A percentile compares a stretch with the other conserved stretches of the same genome.
Evolutionary conservation across 2,113 vertebrate genomes (phyloP).

Genomic region (Lampris incognitus): DNA sequence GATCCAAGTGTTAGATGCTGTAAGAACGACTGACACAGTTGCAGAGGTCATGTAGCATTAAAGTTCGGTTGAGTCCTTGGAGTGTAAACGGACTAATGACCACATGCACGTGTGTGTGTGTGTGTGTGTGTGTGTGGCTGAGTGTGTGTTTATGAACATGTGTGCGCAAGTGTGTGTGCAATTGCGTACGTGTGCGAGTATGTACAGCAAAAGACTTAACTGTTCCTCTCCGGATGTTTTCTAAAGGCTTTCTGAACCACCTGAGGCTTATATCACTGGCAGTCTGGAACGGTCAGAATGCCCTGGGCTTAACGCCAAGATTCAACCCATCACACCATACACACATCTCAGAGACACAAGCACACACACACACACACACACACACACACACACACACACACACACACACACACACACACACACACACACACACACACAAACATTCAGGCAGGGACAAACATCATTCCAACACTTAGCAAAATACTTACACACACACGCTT

Average conservation of each 20-base stretch:
- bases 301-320: constrained; percentile 35
- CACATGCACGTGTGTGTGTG: neutral
- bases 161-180: neutral
- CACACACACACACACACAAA: neutral
- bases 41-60: constrained; percentile 17
- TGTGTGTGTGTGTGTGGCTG: neutral
- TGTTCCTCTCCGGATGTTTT: constrained; percentile 25
- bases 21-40: constrained; percentile 31
- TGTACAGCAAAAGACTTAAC: constrained; percentile 6
- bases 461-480: neutral
- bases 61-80: constrained; percentile 34
- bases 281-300: constrained; percentile 31
- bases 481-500: neutral
- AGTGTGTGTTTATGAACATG: neutral
- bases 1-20: constrained; percentile 40
- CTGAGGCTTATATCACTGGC: constrained; percentile 37
- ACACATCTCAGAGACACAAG: neutral
- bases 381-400: constrained; percentile 7
- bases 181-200: neutral
- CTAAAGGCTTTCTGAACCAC: constrained; percentile 43
- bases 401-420: neutral
- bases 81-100: neutral
- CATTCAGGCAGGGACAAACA: neutral
- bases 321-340: constrained; percentile 22
- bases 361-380: constrained; percentile 30